Evolutionary conservation across 2,797 vertebrate genomes (phyloP), one percentile per base, ranked within the genome.

Genomic region (Odontamblyopus rebecca): DNA sequence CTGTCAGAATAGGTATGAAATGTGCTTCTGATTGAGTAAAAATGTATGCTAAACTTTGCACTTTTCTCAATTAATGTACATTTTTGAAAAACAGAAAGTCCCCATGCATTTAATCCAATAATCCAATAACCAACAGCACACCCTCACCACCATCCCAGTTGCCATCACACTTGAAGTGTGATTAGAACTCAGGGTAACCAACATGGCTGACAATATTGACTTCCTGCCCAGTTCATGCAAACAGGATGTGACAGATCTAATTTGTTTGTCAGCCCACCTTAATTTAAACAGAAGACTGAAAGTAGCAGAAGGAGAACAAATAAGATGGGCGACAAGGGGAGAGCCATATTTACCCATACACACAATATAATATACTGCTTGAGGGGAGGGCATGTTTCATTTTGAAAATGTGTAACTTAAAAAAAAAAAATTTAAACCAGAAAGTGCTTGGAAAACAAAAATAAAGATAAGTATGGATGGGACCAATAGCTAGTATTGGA

Each of bases 211-310:
- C 74, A 32, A 77, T 93, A 94, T 94, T 89, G 94, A 93, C 92
- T 93, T 94, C 88, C 93, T 90, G 85, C 94, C 93, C 74, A 77
- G 83, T 91, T 86, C 86, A 91, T 92, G 91, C 89, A 94, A 94
- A 94, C 93, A 89, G 85, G 88, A 93, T 90, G 91, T 92, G 93
- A 93, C 93, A 94, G 92, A 92, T 95, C 93, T 93, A 93, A 94
- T 95, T 94, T 93, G 93, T 93, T 94, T 93, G 92, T 94, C 93
- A 92, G 90, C 86, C 89, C 91, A 91, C 90, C 89, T 91, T 93
- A 93, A 94, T 94, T 92, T 92, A 92, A 93, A 91, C 88, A 90
- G 93, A 94, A 91, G 86, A 88, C 88, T 91, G 83, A 72, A 88
- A 91, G 89, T 81, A 75, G 80, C 75, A 86, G 81, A 82, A 88